These are phyloP conservation scores for Gulo gulo DNA, from an alignment of 2,113 vertebrate species.

Conservation along the genomic window DNA sequence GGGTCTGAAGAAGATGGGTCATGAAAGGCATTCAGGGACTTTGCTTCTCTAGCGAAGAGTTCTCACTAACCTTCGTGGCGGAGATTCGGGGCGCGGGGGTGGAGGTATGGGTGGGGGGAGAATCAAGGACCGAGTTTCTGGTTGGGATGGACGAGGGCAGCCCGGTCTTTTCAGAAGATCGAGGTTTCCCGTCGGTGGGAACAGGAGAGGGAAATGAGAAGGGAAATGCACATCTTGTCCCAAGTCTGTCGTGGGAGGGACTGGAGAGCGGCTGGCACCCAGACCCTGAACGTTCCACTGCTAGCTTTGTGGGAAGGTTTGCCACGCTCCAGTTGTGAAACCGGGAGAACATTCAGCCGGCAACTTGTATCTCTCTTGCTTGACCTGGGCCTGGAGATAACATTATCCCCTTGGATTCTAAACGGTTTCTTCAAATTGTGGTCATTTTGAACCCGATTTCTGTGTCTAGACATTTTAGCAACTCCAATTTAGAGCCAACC, in stretches of 20 bases:
- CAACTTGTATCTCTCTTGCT: not conserved
- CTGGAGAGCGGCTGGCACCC: not conserved
- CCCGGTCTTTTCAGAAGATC: not conserved
- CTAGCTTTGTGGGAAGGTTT: not conserved
- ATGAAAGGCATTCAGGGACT: not conserved
- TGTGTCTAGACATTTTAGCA: not conserved
- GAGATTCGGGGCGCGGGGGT: not conserved
- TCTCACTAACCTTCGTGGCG: not conserved
- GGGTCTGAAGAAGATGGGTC: not conserved
- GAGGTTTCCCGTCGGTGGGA: not conserved
- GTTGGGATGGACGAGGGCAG: not conserved
- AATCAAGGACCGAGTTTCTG: not conserved
- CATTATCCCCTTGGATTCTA: not conserved
- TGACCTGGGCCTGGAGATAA: not conserved
- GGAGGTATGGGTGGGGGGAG: not conserved
- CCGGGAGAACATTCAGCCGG: not conserved
- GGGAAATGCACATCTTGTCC: not conserved
- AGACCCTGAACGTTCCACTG: not conserved
- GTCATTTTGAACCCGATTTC: not conserved
- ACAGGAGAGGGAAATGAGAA: not conserved
- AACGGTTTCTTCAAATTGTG: conserved; percentile 6
- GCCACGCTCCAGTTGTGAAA: not conserved
- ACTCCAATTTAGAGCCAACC: not conserved
- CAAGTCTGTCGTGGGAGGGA: not conserved
- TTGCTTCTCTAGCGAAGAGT: not conserved